phyloP scores from a whole-genome alignment of 2,888 invertebrate species.

The Phortica magna region DNA sequence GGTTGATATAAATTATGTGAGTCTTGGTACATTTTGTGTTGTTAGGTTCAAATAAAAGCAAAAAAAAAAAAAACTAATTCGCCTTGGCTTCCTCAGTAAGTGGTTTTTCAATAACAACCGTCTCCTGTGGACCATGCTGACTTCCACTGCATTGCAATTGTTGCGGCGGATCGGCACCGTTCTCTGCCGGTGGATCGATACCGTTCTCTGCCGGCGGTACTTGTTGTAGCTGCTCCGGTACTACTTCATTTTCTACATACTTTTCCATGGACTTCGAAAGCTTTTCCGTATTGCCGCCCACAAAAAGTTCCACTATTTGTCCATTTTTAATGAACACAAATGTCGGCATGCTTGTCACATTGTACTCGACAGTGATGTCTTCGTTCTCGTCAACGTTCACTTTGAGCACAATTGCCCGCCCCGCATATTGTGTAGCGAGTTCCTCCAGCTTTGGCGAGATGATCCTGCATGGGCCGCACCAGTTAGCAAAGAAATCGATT shows the following conservation, averaged over 20 bases:
- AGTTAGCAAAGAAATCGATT: slow-evolving; percentile 93
- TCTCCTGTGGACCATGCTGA: neutral
- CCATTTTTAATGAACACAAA: slow-evolving; percentile 90
- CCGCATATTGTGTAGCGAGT: slow-evolving; percentile 81
- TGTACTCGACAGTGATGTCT: slow-evolving; percentile 87
- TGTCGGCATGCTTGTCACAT: slow-evolving; percentile 92
- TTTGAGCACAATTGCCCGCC: slow-evolving; percentile 79
- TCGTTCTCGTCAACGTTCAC: slow-evolving; percentile 93
- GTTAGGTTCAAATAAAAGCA: neutral
- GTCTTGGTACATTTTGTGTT: neutral
- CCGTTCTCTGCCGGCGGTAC: slow-evolving; percentile 2
- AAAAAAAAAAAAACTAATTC: neutral
- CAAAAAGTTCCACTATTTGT: slow-evolving; percentile 84
- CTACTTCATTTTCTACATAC: slow-evolving; percentile 67
- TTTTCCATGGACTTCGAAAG: slow-evolving; percentile 81
- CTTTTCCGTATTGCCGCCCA: slow-evolving; percentile 88
- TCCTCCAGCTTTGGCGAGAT: slow-evolving; percentile 90
- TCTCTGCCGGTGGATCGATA: too few species aligned
- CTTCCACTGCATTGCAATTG: too few species aligned
- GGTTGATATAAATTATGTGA: neutral
- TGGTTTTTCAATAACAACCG: neutral
- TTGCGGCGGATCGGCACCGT: slow-evolving; percentile 3
- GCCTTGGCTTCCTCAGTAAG: neutral
- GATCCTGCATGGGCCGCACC: slow-evolving; percentile 95
- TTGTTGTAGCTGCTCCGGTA: neutral